A percentile compares a stretch with the other conserved stretches of the same genome.
Evolutionary conservation across 2,797 vertebrate species (phyloP).

Genomic region (Tinamus major): DNA sequence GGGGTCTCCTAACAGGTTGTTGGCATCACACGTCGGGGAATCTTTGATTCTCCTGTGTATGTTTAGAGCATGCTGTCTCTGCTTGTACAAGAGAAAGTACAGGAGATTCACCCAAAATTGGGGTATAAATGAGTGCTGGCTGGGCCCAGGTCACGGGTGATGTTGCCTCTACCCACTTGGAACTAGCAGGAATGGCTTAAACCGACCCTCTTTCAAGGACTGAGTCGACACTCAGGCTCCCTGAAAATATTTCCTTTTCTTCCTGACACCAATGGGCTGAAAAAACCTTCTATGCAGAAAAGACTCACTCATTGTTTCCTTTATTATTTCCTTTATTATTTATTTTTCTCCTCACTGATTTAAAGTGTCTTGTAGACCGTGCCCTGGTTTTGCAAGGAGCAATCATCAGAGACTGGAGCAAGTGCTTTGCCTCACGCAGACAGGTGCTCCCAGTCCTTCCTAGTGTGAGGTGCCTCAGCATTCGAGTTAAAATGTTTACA

Average conservation of each 20-base stretch:
- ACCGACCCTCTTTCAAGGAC: neutral
- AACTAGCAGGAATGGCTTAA: neutral
- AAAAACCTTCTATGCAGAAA: fast-evolving
- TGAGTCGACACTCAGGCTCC: neutral
- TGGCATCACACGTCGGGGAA: neutral
- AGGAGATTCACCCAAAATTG: neutral
- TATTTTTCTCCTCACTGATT: neutral
- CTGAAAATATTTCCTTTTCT: neutral
- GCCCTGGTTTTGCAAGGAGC: neutral
- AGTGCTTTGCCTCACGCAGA: neutral
- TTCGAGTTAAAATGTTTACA: neutral
- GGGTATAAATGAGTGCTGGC: neutral
- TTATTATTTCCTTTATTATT: neutral
- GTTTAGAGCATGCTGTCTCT: neutral
- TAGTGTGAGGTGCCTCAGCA: neutral
- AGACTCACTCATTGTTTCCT: neutral
- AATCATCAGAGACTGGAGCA: neutral
- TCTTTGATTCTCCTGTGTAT: neutral
- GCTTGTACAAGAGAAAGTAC: neutral
- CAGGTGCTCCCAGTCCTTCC: neutral
- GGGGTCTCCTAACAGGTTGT: neutral
- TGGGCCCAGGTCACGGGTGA: neutral
- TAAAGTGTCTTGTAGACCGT: neutral
- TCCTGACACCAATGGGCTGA: neutral
- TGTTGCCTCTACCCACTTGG: fast-evolving